Evolutionary conservation across 1,140 invertebrate species (phyloP).

Genomic region (Caligus rogercresseyi): DNA sequence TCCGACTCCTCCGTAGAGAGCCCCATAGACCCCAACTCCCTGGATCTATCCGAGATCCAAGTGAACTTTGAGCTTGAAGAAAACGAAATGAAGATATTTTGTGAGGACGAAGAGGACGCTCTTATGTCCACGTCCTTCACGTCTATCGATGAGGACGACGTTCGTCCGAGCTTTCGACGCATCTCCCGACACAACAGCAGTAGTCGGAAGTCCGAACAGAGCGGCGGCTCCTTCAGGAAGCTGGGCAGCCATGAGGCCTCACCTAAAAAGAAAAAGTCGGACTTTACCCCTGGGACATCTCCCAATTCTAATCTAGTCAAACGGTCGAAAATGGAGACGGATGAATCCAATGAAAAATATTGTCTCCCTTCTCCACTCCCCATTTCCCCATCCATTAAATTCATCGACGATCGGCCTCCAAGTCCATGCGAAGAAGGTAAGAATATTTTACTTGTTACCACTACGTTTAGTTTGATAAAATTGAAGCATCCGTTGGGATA

Average conservation of each 20-base stretch:
- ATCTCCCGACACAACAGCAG: not conserved
- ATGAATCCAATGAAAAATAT: constrained; percentile 9
- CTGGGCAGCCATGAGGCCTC: constrained; percentile 21
- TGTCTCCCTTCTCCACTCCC: not conserved
- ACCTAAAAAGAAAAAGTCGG: constrained; percentile 27
- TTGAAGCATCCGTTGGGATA: too few species aligned
- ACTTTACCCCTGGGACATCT: constrained; percentile 3
- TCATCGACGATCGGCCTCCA: constrained; percentile 5
- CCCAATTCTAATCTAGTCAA: not conserved
- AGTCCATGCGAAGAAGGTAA: not conserved
- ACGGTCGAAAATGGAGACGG: constrained; percentile 23
- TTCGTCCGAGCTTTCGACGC: constrained; percentile 1
- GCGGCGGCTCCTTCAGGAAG: not conserved
- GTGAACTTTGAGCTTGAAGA: constrained; percentile 65
- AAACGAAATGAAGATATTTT: constrained; percentile 63
- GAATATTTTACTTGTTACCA: not conserved
- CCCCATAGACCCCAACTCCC: not conserved
- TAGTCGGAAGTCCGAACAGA: constrained; percentile 14
- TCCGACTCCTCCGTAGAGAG: not conserved
- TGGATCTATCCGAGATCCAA: constrained; percentile 54
- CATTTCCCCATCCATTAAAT: constrained; percentile 10
- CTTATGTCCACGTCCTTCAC: constrained; percentile 29
- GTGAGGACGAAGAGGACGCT: constrained; percentile 53
- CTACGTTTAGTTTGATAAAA: too few species aligned
- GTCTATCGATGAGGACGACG: constrained; percentile 20